Conservation (phyloP, 2,797 vertebrate genomes). For the Hypotaenidia philippensis region DNA sequence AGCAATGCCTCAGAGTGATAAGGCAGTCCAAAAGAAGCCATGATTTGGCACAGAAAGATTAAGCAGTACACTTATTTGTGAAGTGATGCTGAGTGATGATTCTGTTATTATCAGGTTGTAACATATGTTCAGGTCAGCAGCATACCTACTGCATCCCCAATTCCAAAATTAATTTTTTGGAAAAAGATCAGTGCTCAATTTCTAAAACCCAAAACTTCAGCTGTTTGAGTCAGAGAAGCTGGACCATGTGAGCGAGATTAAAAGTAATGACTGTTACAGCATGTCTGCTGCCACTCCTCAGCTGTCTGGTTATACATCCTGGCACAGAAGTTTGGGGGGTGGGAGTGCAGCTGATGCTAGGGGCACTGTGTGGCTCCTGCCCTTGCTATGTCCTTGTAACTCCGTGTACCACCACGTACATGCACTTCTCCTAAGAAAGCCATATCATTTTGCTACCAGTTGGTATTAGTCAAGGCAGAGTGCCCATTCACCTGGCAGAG, state of each 20-base stretch:
- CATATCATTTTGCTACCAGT: background rate
- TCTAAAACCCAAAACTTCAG: conserved; percentile 40
- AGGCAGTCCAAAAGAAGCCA: background rate
- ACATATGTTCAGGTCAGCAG: conserved; percentile 66
- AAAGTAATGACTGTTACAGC: background rate
- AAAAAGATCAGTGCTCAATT: background rate
- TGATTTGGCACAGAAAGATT: conserved; percentile 48
- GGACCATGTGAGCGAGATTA: background rate
- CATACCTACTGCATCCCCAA: conserved; percentile 10
- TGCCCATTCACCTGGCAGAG: background rate
- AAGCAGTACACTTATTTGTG: conserved; percentile 52
- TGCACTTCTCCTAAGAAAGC: fast-evolving
- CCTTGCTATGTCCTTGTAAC: background rate
- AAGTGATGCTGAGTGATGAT: conserved; percentile 51
- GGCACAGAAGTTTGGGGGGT: background rate
- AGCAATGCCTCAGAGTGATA: conserved; percentile 43
- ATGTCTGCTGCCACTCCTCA: background rate
- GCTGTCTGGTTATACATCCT: background rate
- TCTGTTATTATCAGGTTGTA: conserved; percentile 58
- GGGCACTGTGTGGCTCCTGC: background rate
- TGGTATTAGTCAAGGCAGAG: fast-evolving
- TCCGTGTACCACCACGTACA: background rate
- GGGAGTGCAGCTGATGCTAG: background rate
- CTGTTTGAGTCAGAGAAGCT: background rate
- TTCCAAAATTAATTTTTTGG: conserved; percentile 41